These are phyloP conservation scores for Paramuricea clavata DNA, from an alignment of 92 coral and sea anemone genomes.

Conservation along the genomic window DNA sequence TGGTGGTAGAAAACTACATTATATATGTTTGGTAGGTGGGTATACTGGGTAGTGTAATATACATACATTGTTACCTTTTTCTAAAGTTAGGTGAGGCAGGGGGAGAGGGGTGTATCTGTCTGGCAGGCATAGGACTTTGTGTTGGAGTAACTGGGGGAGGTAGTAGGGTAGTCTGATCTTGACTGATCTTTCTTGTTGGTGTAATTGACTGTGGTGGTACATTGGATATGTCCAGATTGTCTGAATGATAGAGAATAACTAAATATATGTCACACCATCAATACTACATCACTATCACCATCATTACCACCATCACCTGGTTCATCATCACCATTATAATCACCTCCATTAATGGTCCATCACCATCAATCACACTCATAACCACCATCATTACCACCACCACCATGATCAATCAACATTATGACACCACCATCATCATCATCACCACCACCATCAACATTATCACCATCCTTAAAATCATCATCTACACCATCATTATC, in stretches of 20 bases:
- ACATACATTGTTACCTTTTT: neutral
- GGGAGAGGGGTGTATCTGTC: neutral
- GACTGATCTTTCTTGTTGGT: conserved; percentile 30
- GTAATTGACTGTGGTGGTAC: neutral
- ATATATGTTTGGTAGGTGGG: no score
- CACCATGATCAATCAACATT: neutral
- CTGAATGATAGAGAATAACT: neutral
- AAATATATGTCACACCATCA: neutral
- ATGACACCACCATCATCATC: neutral
- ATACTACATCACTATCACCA: neutral
- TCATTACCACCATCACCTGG: neutral
- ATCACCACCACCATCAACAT: neutral
- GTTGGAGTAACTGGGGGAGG: neutral
- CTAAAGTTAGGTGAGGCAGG: neutral
- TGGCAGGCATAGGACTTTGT: neutral
- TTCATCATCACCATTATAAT: neutral
- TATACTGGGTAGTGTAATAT: no score
- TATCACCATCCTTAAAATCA: no score
- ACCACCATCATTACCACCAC: neutral
- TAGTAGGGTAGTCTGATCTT: conserved; percentile 8
- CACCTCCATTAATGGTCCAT: neutral
- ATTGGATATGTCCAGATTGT: neutral
- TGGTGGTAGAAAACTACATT: no score
- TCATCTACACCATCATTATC: neutral
- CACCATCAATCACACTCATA: neutral